Conservation (phyloP, 2,797 vertebrate genomes). For the Urophycis tenuis region DNA sequence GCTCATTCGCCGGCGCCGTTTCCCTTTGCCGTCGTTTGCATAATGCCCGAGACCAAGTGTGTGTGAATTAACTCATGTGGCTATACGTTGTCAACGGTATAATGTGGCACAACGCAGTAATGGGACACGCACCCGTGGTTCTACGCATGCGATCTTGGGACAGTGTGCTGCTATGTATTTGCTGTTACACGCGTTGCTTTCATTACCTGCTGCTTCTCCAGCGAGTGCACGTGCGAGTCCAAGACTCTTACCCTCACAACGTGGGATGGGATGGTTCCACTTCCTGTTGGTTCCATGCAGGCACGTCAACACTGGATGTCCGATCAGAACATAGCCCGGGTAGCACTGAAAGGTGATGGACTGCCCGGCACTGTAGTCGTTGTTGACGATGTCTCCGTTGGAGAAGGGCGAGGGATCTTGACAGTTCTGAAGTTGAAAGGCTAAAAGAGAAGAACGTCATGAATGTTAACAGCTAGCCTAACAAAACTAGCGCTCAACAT, state of each 20-base stretch:
- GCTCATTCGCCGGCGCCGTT: neutral
- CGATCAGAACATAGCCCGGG: conserved; percentile 87
- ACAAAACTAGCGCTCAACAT: neutral
- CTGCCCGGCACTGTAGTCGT: conserved; percentile 89
- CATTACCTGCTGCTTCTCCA: neutral
- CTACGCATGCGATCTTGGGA: neutral
- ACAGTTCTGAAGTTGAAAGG: conserved; percentile 93
- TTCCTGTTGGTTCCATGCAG: conserved; percentile 89
- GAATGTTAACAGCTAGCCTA: neutral
- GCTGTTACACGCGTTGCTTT: neutral
- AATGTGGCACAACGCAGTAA: neutral
- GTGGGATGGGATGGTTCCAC: conserved; percentile 94
- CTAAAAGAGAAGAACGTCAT: conserved; percentile 58
- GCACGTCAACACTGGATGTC: conserved; percentile 88
- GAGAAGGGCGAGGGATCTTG: conserved; percentile 88
- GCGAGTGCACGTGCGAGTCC: neutral
- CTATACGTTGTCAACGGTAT: neutral
- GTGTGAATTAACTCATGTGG: neutral
- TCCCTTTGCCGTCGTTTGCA: neutral
- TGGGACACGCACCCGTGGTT: neutral
- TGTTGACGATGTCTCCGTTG: conserved; percentile 90
- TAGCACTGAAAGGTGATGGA: conserved; percentile 95
- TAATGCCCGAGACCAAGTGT: neutral
- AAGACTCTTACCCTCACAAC: conserved; percentile 81
- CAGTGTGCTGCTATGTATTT: neutral